Conservation (phyloP, 2,888 invertebrate species). For the Apantesis nais region DNA sequence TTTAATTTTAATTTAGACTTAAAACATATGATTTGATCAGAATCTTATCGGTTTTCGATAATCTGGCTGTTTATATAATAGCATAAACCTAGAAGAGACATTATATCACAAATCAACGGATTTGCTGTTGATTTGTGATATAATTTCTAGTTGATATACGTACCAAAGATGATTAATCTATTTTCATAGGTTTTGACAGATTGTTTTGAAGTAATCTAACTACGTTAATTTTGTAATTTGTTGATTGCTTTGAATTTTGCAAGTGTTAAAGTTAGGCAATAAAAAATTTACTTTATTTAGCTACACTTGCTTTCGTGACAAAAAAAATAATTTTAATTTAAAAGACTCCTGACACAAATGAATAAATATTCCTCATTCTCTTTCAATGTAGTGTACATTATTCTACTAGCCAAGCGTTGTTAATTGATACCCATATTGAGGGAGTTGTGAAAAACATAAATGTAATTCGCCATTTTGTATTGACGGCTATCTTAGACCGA, state of each 20-base stretch:
- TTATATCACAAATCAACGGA: not conserved
- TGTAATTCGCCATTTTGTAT: no score
- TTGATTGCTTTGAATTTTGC: not conserved
- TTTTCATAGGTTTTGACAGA: not conserved
- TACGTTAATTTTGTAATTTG: not conserved
- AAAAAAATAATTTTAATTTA: no score
- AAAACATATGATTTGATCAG: not conserved
- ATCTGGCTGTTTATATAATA: not conserved
- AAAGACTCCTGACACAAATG: no score
- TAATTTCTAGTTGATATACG: not conserved
- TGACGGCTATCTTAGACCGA: no score
- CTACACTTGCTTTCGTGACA: no score
- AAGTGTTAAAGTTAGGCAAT: not conserved
- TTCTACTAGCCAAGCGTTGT: no score
- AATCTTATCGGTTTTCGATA: not conserved
- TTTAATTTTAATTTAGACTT: no score
- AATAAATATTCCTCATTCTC: no score
- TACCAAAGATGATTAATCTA: conserved; percentile 1
- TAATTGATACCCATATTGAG: no score
- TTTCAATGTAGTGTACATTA: no score
- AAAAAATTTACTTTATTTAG: no score
- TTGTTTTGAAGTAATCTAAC: not conserved
- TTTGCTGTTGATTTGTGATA: not conserved
- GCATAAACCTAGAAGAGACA: not conserved
- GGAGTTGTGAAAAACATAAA: no score